phyloP scores from a whole-genome alignment of 2,113 vertebrate genomes.

The Osmerus mordax region DNA sequence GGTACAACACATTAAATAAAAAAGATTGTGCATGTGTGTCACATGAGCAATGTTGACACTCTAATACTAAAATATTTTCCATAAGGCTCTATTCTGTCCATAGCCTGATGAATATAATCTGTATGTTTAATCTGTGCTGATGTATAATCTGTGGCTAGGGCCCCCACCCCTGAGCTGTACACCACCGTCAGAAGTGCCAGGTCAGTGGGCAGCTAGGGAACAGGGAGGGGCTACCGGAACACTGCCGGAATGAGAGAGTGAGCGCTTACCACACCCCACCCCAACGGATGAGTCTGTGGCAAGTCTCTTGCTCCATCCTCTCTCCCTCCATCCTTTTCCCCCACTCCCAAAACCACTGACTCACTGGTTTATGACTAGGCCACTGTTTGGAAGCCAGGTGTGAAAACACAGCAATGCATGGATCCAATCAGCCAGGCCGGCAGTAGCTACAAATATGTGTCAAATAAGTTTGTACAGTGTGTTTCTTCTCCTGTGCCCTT shows the following conservation, averaged over 20 bases:
- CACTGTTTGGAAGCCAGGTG: conserved; percentile 10
- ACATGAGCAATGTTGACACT: too few species aligned
- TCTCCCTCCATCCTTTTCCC: neutral
- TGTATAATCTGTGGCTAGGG: neutral
- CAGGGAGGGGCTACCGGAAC: neutral
- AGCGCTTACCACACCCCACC: neutral
- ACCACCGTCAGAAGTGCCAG: neutral
- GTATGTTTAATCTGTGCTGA: neutral
- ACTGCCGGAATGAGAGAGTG: neutral
- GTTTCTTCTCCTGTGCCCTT: neutral
- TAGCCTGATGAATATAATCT: too few species aligned
- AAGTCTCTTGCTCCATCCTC: neutral
- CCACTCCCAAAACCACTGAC: conserved; percentile 1
- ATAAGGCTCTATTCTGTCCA: too few species aligned
- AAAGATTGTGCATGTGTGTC: neutral
- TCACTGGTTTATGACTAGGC: neutral
- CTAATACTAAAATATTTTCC: too few species aligned
- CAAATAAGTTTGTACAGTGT: neutral
- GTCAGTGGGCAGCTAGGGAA: neutral
- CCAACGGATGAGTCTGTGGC: neutral
- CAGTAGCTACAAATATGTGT: neutral
- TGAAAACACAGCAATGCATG: conserved; percentile 1
- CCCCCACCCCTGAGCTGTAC: neutral
- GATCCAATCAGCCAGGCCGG: neutral
- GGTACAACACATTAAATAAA: neutral